Percentiles rank a stretch among this genome's conserved stretches.
phyloP scores from a whole-genome alignment of 2,113 vertebrate genomes.

The Pterocles burchelli region DNA sequence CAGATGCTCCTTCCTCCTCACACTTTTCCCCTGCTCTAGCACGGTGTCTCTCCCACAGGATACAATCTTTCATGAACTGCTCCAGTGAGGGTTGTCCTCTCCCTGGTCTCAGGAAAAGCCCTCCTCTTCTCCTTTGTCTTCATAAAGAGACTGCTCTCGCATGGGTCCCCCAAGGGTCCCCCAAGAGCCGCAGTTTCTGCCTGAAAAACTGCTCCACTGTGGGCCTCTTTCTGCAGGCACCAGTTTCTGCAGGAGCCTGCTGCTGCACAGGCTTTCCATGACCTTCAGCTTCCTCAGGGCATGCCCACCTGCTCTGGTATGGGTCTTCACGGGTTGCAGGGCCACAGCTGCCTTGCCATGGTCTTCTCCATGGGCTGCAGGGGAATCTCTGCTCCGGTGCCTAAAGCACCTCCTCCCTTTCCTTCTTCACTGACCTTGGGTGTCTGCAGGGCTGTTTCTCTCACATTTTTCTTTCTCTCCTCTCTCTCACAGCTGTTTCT shows the following conservation, averaged over 20 bases:
- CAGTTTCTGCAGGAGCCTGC: neutral
- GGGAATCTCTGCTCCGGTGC: neutral
- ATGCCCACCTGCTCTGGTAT: neutral
- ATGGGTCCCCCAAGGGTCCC: neutral
- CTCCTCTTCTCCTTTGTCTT: neutral
- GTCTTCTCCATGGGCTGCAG: neutral
- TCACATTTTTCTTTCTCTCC: neutral
- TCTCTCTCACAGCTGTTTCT: neutral
- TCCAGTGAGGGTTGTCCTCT: neutral
- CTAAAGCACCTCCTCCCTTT: neutral
- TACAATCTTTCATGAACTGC: neutral
- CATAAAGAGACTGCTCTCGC: neutral
- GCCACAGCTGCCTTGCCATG: neutral
- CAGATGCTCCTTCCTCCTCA: neutral
- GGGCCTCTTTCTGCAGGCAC: accelerated
- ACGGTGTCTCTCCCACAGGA: neutral
- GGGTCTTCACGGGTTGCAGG: neutral
- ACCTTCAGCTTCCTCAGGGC: neutral
- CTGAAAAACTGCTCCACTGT: neutral
- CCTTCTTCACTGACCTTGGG: neutral
- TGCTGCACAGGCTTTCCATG: neutral
- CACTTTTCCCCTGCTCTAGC: neutral
- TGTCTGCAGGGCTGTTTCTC: neutral
- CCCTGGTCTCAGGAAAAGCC: neutral
- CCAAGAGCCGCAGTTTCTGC: neutral